Evolutionary conservation across 2,113 vertebrate species (phyloP).

Genomic region (Prolemur simus): DNA sequence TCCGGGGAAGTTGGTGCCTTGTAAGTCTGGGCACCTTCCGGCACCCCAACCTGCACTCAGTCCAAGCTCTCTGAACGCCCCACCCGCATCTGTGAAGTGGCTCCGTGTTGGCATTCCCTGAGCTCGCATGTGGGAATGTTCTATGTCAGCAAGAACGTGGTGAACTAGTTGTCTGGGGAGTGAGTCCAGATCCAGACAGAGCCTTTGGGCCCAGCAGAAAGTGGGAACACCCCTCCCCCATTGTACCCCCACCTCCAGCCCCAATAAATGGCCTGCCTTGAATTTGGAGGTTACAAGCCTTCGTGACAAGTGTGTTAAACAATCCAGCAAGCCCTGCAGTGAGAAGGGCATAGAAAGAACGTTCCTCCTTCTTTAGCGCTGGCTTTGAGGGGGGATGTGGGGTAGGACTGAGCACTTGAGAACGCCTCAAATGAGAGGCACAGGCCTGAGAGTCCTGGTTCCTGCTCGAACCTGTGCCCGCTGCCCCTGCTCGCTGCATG

Average conservation of each 20-base stretch:
- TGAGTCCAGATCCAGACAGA: background rate
- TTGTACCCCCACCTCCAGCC: background rate
- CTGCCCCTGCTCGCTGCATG: too few species aligned
- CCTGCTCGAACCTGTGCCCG: background rate
- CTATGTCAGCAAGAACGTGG: background rate
- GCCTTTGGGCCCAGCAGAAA: background rate
- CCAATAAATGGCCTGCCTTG: background rate
- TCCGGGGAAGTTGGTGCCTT: background rate
- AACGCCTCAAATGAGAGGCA: background rate
- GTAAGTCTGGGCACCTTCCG: background rate
- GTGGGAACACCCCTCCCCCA: background rate
- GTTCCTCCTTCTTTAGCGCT: background rate
- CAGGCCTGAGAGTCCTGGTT: background rate
- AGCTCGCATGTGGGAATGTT: background rate
- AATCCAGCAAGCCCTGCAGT: background rate
- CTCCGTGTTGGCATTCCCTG: background rate
- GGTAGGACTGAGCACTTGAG: background rate
- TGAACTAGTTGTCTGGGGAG: background rate
- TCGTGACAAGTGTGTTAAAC: background rate
- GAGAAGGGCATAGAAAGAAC: background rate
- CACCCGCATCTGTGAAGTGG: background rate
- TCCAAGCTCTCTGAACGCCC: background rate
- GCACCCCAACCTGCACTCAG: background rate
- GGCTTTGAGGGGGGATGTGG: background rate
- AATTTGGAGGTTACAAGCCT: background rate